Evolutionary conservation across 1,140 invertebrate genomes (phyloP), one percentile per base, ranked within the genome.

Genomic region (Solen grandis): DNA sequence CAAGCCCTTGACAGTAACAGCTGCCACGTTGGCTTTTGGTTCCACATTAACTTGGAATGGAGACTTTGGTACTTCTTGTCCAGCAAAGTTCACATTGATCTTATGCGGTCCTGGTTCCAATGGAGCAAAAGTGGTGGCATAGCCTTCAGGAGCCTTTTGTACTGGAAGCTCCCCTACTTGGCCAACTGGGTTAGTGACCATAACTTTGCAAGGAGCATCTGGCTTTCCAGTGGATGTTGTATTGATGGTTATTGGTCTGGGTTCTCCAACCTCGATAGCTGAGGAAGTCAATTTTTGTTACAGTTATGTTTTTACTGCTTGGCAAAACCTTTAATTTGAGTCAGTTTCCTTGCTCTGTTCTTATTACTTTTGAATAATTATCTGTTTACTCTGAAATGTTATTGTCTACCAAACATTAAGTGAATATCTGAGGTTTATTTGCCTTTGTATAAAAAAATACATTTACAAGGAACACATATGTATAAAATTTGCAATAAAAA

Each of bases 181-280:
- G 63, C 92, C 91, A 36, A 87, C 86, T 3, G 92, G 91, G 41
- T 85, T 88, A 8, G 87, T 88, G 14, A 93, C 88, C 14, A 84
- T 85, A 16, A 93, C 88, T 22, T 80, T 94, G 65, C 97, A 95
- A 27, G 95, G 94, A 77, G 96, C 94, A 85, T 95, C 94, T 29
- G 94, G 94, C 65, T 85, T 87, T 33, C 92, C 91, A 60, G 95
- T 94, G 54, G 94, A 95, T 82, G 94, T 93, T 4, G 96, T 96
- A 87, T 96, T 94, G 87, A 97, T 95, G 88, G 95, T 94, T 92
- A 97, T 96, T 91, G 96, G 95, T 92, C 96, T 95, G 85, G 96
- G 83, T 75, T 88, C 85, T 54, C 89, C 88, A 55, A 92, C 86
- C 35, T 85, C 87, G 25, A 88, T 87, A 74, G 86, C 86, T 88